phyloP scores from a whole-genome alignment of 2,797 vertebrate species.

The Galago senegalensis region DNA sequence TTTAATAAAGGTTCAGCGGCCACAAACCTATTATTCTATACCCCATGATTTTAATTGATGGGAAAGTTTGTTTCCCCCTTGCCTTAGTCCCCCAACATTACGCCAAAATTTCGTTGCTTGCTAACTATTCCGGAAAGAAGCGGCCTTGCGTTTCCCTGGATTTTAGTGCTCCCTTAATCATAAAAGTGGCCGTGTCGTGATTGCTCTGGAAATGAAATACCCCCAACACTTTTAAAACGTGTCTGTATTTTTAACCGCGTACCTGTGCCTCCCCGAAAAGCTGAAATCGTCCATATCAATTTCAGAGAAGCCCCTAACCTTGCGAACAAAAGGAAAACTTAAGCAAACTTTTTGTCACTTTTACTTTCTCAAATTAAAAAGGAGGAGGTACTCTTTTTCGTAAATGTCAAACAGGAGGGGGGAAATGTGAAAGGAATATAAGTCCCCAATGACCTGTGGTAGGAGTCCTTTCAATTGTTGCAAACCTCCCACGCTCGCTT shows the following conservation, averaged over 20 bases:
- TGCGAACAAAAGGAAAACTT: background rate
- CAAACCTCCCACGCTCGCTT: slow-evolving; percentile 72
- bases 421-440: background rate
- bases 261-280: background rate
- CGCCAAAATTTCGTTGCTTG: background rate
- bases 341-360: slow-evolving; percentile 45
- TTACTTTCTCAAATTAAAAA: slow-evolving; percentile 47
- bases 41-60: slow-evolving; percentile 10
- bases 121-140: background rate
- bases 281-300: background rate
- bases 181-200: background rate
- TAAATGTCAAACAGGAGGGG: background rate
- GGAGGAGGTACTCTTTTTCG: background rate
- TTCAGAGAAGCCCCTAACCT: background rate
- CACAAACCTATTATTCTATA: background rate
- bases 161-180: background rate
- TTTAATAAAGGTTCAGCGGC: background rate
- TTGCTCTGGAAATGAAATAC: slow-evolving; percentile 28
- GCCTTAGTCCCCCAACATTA: background rate
- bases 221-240: background rate
- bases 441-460: background rate
- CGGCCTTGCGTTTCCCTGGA: background rate
- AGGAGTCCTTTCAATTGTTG: background rate
- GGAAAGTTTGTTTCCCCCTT: background rate
- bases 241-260: slow-evolving; percentile 25